Conservation (phyloP, 1,140 invertebrate genomes). For the Pinna nobilis region DNA sequence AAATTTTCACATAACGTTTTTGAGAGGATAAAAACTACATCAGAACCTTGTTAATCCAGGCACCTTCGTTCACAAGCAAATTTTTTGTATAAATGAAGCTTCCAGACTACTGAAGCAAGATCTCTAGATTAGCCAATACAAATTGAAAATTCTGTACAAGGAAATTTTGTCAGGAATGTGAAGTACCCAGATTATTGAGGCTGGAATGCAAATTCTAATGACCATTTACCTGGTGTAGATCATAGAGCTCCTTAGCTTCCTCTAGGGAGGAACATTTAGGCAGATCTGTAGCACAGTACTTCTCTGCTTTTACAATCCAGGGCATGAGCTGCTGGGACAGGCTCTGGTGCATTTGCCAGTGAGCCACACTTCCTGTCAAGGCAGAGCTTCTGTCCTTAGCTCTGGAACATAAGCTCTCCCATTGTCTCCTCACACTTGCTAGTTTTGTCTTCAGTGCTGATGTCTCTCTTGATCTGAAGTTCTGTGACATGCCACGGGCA, state of each 20-base stretch:
- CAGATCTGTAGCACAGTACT: conserved; percentile 82
- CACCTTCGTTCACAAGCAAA: no score
- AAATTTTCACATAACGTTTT: no score
- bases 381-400: conserved; percentile 82
- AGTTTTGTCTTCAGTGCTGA: conserved; percentile 69
- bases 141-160: not conserved
- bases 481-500: conserved; percentile 81
- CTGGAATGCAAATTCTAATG: not conserved
- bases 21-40: no score
- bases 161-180: not conserved
- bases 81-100: no score
- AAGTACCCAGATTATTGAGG: no score
- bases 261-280: conserved; percentile 80
- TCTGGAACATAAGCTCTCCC: conserved; percentile 66
- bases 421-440: conserved; percentile 66
- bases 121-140: not conserved
- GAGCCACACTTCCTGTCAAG: conserved; percentile 84
- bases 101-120: not conserved
- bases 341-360: conserved; percentile 90
- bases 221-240: conserved; percentile 74
- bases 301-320: conserved; percentile 91
- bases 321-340: conserved; percentile 87
- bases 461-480: conserved; percentile 70
- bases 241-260: conserved; percentile 86
- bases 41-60: no score